These are phyloP conservation scores for Calliphora vicina DNA, from an alignment of 1,140 invertebrate species.

Conservation along the genomic window DNA sequence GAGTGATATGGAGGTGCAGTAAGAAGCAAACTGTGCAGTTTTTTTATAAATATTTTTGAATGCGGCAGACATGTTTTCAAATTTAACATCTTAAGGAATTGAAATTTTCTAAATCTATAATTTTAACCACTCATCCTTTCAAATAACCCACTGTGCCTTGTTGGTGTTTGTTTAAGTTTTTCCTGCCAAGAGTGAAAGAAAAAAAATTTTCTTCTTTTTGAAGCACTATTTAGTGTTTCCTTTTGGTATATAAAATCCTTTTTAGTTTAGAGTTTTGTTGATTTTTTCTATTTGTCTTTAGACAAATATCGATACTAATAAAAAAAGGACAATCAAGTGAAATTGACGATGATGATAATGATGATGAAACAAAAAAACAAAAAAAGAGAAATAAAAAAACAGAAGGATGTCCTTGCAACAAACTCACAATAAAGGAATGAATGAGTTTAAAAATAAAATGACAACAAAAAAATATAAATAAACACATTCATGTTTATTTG, in stretches of 20 bases:
- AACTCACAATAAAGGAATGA: background rate
- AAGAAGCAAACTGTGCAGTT: too few relatives aligned
- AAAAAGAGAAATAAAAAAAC: background rate
- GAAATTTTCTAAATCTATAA: too few relatives aligned
- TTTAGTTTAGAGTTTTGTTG: background rate
- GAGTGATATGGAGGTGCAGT: too few relatives aligned
- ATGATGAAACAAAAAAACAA: background rate
- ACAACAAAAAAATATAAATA: background rate
- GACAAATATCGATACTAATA: background rate
- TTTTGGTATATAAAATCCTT: background rate
- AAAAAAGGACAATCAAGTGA: background rate
- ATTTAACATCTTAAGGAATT: too few relatives aligned
- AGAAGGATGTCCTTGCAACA: background rate
- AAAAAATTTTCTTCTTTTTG: background rate
- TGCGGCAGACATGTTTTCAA: too few relatives aligned
- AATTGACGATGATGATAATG: background rate
- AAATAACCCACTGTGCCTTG: too few relatives aligned
- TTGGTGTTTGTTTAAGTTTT: background rate
- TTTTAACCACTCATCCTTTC: too few relatives aligned
- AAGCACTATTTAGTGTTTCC: background rate
- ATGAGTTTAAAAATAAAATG: conserved; percentile 24
- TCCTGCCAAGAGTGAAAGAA: background rate
- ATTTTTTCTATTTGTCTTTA: too few relatives aligned
- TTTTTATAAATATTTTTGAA: too few relatives aligned
- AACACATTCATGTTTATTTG: conserved; percentile 19